Conservation (phyloP, 2,113 vertebrate genomes). For the Pedionomus torquatus region DNA sequence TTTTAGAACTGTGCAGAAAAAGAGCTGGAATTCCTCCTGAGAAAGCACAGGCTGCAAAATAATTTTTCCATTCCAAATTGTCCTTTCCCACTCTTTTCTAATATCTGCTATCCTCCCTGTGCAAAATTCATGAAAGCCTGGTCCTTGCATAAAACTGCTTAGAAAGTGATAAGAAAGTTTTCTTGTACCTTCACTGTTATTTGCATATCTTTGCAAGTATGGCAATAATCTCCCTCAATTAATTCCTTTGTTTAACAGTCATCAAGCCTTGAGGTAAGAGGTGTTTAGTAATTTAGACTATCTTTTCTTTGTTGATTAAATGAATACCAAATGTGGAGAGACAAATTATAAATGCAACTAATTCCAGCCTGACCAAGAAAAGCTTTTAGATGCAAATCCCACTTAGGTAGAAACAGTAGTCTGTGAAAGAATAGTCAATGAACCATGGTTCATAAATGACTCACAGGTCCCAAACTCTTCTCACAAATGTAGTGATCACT, state of each 20-base stretch:
- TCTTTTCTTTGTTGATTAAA: not conserved
- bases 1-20: not conserved
- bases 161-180: not conserved
- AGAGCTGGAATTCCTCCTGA: not conserved
- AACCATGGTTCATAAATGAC: not conserved
- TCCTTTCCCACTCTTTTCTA: not conserved
- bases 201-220: not conserved
- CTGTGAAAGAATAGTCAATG: not conserved
- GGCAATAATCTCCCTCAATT: not conserved
- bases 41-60: not conserved
- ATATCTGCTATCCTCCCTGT: not conserved
- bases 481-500: not conserved
- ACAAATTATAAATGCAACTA: conserved; percentile 14
- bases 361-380: conserved; percentile 7
- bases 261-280: not conserved
- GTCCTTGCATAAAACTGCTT: not conserved
- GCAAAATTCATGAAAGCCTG: not conserved
- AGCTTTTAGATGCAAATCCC: not conserved
- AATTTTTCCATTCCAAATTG: not conserved
- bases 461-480: not conserved
- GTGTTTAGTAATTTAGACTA: not conserved
- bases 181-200: not conserved
- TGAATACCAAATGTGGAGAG: conserved; percentile 4
- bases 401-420: not conserved
- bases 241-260: not conserved